These are phyloP conservation scores for Peromyscus melanophrys DNA, from an alignment of 2,797 vertebrate species.

Conservation along the genomic window DNA sequence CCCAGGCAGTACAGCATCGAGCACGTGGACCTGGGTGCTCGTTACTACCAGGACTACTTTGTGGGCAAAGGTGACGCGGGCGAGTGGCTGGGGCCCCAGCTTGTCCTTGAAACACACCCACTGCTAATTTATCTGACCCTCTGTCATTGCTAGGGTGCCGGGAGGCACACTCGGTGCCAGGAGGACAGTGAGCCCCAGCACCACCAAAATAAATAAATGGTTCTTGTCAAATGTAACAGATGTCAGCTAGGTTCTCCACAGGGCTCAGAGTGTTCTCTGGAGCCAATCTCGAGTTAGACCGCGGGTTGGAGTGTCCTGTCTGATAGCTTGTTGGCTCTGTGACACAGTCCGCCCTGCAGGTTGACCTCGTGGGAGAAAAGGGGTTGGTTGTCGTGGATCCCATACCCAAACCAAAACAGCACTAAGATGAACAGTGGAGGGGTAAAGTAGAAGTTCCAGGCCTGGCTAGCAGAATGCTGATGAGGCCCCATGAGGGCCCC, in stretches of 20 bases:
- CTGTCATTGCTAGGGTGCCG: neutral
- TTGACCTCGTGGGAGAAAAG: neutral
- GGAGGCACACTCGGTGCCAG: neutral
- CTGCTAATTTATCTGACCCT: neutral
- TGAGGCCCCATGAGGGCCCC: neutral
- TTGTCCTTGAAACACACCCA: neutral
- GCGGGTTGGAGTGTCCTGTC: neutral
- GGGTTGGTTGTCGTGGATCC: neutral
- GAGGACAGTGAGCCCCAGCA: neutral
- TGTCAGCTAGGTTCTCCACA: neutral
- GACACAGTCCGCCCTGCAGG: neutral
- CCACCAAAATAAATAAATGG: neutral
- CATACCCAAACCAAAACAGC: neutral
- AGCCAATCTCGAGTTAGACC: neutral
- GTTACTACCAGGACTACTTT: constrained; percentile 96
- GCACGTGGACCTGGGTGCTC: constrained; percentile 95
- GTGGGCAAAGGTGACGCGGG: constrained; percentile 93
- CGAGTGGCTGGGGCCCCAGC: accelerated
- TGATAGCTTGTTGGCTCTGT: neutral
- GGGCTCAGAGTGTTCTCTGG: neutral
- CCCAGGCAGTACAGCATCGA: constrained; percentile 94
- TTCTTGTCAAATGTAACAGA: neutral
- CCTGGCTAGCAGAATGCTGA: neutral
- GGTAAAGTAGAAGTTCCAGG: neutral
- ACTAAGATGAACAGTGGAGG: neutral